Base-by-base conservation (phyloP, 2,888 invertebrate species). In the Crepidodera aurea region DNA sequence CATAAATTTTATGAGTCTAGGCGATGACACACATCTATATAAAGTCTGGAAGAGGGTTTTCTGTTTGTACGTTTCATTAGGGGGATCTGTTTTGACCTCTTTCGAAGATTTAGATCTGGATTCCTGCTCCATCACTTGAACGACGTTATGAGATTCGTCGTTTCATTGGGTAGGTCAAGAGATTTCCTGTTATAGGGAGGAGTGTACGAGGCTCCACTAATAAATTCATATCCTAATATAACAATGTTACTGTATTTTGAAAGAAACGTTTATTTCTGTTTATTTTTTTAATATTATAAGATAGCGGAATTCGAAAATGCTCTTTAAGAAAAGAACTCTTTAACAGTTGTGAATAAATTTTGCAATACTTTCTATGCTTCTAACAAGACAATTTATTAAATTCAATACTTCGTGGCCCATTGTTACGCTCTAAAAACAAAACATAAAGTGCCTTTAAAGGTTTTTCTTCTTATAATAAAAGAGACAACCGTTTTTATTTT, bases 11-110 rank as follows among this genome's bases (percentile, higher is more conserved):
- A 60, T 57, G 56, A 50, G 57, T 53, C 25, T 42, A 48, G 53
- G 34, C 57, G 64, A 60, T 64, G 57, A 57, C 51, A 57, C 53
- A 60, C 50, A 60, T 60, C 64, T 57, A 64, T 64, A 60, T 51
- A 60, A 57, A 63, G 39, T 46, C 34, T 39, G 27, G 29, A 27
- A 50, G 55, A 55, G 40, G 48, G 22, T 53, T 29, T 32, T 34
- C 44, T 8, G 22, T 40, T 13, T 40, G 51, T 53, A 57, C 60
- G 59, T 64, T 64, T 64, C 51, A 60, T 60, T 60, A 54, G 32
- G 39, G n/a, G 29, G 42, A 57, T 57, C 54, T 54, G 51, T 39
- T 53, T 34, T 4, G 53, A 25, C 53, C 53, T 39, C 10, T 25
- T 53, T 39, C 27, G 8, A 22, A 22, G 39, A 53, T 39, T 53